phyloP scores from a whole-genome alignment of 2,888 invertebrate genomes.

The Macropis europaea region DNA sequence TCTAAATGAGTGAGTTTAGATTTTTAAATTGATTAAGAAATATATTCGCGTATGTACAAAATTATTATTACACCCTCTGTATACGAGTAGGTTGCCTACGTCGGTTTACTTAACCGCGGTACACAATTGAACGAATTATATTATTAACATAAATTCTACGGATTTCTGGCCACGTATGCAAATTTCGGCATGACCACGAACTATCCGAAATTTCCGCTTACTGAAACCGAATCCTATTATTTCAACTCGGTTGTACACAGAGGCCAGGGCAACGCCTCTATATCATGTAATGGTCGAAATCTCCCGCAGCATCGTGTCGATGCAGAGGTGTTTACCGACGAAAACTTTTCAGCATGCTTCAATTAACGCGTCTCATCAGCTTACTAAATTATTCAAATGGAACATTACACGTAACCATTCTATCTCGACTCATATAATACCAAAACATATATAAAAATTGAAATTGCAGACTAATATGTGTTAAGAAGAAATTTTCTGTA shows the following conservation, averaged over 20 bases:
- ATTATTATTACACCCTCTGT: not conserved
- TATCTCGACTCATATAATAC: too few species aligned
- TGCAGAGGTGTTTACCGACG: not conserved
- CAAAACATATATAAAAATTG: too few species aligned
- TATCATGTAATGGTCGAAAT: slow-evolving; percentile 22
- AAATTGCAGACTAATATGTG: too few species aligned
- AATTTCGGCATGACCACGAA: slow-evolving; percentile 41
- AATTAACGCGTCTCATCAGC: too few species aligned
- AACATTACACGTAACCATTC: too few species aligned
- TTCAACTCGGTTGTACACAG: slow-evolving; percentile 23
- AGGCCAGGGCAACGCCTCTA: slow-evolving; percentile 17
- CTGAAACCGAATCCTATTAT: slow-evolving; percentile 48
- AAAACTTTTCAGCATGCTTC: too few species aligned
- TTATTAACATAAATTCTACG: slow-evolving; percentile 45
- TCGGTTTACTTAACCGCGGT: slow-evolving; percentile 21
- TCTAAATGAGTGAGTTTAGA: too few species aligned
- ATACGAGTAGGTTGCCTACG: not conserved
- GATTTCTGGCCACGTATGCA: slow-evolving; percentile 32
- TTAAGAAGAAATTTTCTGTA: too few species aligned
- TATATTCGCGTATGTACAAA: not conserved
- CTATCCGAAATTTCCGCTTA: slow-evolving; percentile 48
- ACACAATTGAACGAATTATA: slow-evolving; percentile 27
- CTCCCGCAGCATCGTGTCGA: not conserved
- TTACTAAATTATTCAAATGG: too few species aligned
- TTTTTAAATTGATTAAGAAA: too few species aligned